Evolutionary conservation across 1,140 invertebrate genomes (phyloP).

Genomic region (Anagrus nilaparvatae): DNA sequence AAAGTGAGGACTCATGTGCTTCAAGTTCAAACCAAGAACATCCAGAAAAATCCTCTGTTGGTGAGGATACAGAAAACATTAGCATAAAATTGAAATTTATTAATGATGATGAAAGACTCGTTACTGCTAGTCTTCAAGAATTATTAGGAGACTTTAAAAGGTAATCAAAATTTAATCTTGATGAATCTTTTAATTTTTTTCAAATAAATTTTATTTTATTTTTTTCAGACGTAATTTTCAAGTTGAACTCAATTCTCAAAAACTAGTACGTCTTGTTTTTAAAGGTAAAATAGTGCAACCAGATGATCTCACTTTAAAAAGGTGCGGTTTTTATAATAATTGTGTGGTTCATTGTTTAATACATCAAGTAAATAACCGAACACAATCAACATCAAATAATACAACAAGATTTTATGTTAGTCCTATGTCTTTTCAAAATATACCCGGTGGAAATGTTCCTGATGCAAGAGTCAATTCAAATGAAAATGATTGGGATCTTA

Average conservation of each 20-base stretch:
- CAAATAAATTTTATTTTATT: slow-evolving; percentile 15
- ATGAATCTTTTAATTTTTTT: slow-evolving; percentile 6
- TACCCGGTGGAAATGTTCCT: slow-evolving; percentile 35
- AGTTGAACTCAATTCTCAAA: slow-evolving; percentile 62
- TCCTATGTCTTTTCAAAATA: slow-evolving; percentile 30
- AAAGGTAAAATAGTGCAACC: slow-evolving; percentile 74
- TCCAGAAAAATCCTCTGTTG: slow-evolving; percentile 8
- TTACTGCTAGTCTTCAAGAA: slow-evolving; percentile 64
- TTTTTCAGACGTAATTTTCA: slow-evolving; percentile 68
- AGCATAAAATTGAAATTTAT: slow-evolving; percentile 75
- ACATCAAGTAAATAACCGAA: slow-evolving; percentile 48
- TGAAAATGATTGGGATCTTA: slow-evolving; percentile 43
- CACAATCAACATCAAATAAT: slow-evolving; percentile 19
- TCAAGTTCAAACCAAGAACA: slow-evolving; percentile 14
- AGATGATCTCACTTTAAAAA: slow-evolving; percentile 63
- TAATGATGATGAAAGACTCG: slow-evolving; percentile 74
- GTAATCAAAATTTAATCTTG: slow-evolving; percentile 38
- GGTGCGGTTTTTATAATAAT: slow-evolving; percentile 71
- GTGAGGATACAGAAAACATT: slow-evolving; percentile 42
- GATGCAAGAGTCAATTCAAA: slow-evolving; percentile 33
- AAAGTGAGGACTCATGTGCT: slow-evolving; percentile 7
- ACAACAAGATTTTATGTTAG: slow-evolving; percentile 31
- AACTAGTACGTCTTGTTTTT: slow-evolving; percentile 74
- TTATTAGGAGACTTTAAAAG: slow-evolving; percentile 78
- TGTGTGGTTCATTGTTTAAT: slow-evolving; percentile 83